Percentiles rank a stretch among this genome's conserved stretches.
Conservation (phyloP, 1,140 invertebrate genomes). For the Anthonomus grandis region DNA sequence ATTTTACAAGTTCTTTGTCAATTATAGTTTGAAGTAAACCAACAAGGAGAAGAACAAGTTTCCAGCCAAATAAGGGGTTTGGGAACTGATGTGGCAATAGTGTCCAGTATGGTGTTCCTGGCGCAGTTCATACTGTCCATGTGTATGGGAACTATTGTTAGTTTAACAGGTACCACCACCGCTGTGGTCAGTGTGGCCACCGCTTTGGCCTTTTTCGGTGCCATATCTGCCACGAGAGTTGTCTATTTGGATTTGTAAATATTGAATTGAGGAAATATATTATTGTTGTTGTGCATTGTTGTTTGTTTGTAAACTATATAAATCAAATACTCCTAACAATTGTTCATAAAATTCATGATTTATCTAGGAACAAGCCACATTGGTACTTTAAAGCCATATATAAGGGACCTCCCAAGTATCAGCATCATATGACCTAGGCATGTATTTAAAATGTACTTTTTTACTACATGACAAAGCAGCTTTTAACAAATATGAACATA, state of each 20-base stretch:
- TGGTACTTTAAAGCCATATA: too few species aligned
- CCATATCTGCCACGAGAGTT: slow-evolving; percentile 79
- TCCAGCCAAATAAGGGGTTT: slow-evolving; percentile 69
- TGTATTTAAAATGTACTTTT: too few species aligned
- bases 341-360: too few species aligned
- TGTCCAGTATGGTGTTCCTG: slow-evolving; percentile 93
- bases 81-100: slow-evolving; percentile 90
- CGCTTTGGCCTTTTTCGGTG: slow-evolving; percentile 77
- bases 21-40: slow-evolving; percentile 63
- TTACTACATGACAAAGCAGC: too few species aligned
- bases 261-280: background rate
- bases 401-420: too few species aligned
- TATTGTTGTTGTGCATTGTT: too few species aligned
- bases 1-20: too few species aligned
- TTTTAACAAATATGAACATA: too few species aligned
- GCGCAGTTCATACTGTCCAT: slow-evolving; percentile 88
- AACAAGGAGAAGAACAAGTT: slow-evolving; percentile 52
- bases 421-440: too few species aligned
- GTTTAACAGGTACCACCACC: slow-evolving; percentile 76
- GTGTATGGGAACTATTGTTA: slow-evolving; percentile 82
- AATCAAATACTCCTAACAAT: too few species aligned
- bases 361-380: too few species aligned
- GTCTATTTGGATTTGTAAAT: slow-evolving; percentile 75
- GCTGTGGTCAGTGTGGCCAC: slow-evolving; percentile 82
- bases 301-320: too few species aligned